Base-by-base conservation (phyloP, 37 sponge, comb jelly and placozoan genomes). In the Oscarella lobularis region DNA sequence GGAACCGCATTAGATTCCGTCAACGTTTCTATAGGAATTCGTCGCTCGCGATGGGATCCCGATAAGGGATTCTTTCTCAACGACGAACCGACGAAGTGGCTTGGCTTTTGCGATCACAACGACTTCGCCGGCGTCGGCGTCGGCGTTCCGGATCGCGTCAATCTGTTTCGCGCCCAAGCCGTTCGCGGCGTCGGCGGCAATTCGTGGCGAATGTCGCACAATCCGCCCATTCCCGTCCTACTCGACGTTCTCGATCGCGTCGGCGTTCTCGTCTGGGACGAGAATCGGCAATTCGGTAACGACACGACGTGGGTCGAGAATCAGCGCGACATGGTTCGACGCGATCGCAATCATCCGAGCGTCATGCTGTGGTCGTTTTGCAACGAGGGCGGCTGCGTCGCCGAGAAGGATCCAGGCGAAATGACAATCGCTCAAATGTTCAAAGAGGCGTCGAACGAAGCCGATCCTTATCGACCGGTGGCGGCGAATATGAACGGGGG, bases 281-380 rank as follows among this genome's bases (percentile, higher is more conserved):
- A 84, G 73, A 84, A 79, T n/a, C 54, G 85, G 32, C 31, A 84
- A 32, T 84, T 79, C 76, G 85, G 85, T 27, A 39, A 74, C 67
- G 74, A 79, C 35, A 2, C 33, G 0, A 31, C 75, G 30, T 84
- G 85, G 85, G 85, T 84, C 2, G 40, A 74, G 20, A 14, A 34
- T 27, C 48, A 79, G 33, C 38, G 54, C 38, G 80, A 79, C 76
- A 85, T 85, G 85, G 81, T 85, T 32, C 76, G 36, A 36, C 72
- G 85, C 30, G 85, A 85, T 76, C 76, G 85, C 9, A 85, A 85
- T 72, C 85, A 85, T 80, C 85, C 85, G 6, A 76, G 81, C 31
- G 67, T 85, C 34, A 76, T 85, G 74, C 39, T 39, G 27, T 85
- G 85, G 85, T 85, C 85, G 2, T 80, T 85, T 66, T 80, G 85